Conservation (phyloP, 1,140 invertebrate species). For the Pseudobourletiella spinata region DNA sequence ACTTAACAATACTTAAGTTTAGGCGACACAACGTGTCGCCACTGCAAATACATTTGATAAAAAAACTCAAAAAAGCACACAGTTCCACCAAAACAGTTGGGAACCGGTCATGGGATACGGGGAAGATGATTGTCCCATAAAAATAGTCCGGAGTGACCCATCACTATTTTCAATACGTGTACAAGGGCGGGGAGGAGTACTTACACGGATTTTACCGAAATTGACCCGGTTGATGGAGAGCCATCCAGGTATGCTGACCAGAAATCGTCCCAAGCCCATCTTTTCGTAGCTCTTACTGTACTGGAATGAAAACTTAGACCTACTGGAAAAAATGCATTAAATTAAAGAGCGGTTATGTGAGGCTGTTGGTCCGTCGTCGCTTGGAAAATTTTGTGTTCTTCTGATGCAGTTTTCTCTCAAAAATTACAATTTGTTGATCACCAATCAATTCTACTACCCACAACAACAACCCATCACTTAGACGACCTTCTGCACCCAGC, state of each 20-base stretch:
- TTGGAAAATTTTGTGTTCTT: constrained; percentile 2
- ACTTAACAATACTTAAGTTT: too few species aligned
- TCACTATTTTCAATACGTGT: too few species aligned
- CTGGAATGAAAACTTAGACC: neutral
- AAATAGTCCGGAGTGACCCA: too few species aligned
- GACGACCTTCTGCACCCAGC: neutral
- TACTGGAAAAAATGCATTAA: neutral
- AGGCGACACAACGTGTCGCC: too few species aligned
- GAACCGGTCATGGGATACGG: too few species aligned
- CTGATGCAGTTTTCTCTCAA: neutral
- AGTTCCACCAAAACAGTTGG: too few species aligned
- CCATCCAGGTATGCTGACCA: neutral
- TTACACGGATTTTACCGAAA: neutral
- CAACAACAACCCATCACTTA: neutral
- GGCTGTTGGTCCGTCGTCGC: neutral
- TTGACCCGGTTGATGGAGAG: neutral
- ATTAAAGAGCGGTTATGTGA: neutral
- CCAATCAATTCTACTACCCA: neutral
- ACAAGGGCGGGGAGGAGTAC: neutral
- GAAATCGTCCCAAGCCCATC: constrained; percentile 3
- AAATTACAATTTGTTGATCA: neutral
- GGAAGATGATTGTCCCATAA: too few species aligned
- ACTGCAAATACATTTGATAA: too few species aligned
- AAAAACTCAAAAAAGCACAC: too few species aligned
- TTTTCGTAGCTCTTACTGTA: too few species aligned